Evolutionary conservation across 2,797 vertebrate genomes (phyloP).

Genomic region (Microchirus variegatus): DNA sequence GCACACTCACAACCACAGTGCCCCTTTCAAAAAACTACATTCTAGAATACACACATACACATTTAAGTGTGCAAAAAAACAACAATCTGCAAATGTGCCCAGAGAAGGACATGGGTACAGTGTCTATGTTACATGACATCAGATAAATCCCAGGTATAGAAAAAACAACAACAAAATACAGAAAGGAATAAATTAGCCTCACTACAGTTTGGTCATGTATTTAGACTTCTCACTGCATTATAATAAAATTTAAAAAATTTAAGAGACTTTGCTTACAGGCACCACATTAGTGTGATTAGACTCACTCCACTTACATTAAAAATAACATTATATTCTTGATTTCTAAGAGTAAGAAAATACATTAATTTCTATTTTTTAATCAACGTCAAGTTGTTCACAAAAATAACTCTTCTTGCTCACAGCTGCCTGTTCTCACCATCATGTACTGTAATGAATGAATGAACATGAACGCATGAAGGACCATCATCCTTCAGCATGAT

Average conservation of each 20-base stretch:
- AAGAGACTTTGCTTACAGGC: slow-evolving; percentile 44
- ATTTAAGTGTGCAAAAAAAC: slow-evolving; percentile 14
- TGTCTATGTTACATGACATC: slow-evolving; percentile 9
- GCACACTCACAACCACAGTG: background rate
- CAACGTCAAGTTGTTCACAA: slow-evolving; percentile 1
- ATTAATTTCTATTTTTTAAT: background rate
- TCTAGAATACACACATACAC: slow-evolving; percentile 32
- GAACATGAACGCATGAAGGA: slow-evolving; percentile 4
- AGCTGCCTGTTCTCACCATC: slow-evolving; percentile 23
- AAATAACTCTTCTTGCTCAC: slow-evolving; percentile 7
- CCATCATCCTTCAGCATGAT: background rate
- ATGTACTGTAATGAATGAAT: slow-evolving; percentile 1
- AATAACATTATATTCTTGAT: background rate
- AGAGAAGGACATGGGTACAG: background rate
- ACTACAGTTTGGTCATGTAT: slow-evolving; percentile 2
- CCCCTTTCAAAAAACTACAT: too few species aligned
- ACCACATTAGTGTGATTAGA: slow-evolving; percentile 23
- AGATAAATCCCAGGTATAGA: slow-evolving; percentile 1
- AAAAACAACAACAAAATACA: slow-evolving; percentile 7
- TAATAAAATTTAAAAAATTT: too few species aligned
- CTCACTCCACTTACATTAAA: slow-evolving; percentile 3
- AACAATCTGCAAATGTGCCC: slow-evolving; percentile 12
- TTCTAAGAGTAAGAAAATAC: slow-evolving; percentile 2
- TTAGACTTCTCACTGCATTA: background rate
- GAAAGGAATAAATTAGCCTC: background rate